Evolutionary conservation across 2,113 vertebrate genomes (phyloP).

Genomic region (Cinclus mexicanus): DNA sequence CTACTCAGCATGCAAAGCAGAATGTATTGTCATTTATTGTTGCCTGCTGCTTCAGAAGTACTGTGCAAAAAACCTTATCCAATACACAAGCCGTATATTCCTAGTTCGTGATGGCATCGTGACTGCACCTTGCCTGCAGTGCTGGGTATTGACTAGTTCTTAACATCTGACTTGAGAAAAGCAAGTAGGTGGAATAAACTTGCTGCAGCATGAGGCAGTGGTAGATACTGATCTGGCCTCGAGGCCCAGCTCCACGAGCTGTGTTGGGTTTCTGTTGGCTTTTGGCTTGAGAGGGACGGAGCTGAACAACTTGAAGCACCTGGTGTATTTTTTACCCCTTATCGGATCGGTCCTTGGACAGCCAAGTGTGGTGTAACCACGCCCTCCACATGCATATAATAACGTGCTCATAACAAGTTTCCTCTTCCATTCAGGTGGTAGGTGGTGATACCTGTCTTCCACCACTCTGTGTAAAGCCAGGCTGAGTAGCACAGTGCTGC

Average conservation of each 20-base stretch:
- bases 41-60: not conserved
- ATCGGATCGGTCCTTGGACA: not conserved
- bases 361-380: not conserved
- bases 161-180: not conserved
- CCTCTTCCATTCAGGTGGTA: not conserved
- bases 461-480: accelerated
- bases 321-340: not conserved
- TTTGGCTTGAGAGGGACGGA: not conserved
- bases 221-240: not conserved
- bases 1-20: not conserved
- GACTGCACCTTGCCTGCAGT: not conserved
- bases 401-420: not conserved
- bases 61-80: not conserved
- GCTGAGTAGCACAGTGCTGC: accelerated
- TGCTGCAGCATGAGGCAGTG: not conserved
- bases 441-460: not conserved
- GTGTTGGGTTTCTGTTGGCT: not conserved
- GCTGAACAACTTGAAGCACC: not conserved
- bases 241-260: not conserved
- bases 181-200: not conserved
- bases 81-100: accelerated
- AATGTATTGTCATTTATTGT: not conserved
- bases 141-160: not conserved
- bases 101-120: not conserved
- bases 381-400: not conserved